Conservation (phyloP, 2,888 invertebrate species). For the Pseudococcus longispinus region DNA sequence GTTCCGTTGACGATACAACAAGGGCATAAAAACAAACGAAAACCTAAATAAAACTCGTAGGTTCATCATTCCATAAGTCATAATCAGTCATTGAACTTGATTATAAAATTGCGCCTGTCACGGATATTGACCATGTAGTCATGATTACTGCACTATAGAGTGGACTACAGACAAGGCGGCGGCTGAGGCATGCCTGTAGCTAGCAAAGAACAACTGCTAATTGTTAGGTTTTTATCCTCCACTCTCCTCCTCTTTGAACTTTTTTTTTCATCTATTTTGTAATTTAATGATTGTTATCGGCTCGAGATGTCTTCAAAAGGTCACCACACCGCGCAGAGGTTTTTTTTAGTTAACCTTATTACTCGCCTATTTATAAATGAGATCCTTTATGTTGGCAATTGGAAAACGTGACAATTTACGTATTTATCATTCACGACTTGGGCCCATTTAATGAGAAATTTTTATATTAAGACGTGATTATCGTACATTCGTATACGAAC, state of each 20-base stretch:
- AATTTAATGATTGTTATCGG: constrained; percentile 30
- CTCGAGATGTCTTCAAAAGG: constrained; percentile 23
- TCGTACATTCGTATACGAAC: background rate
- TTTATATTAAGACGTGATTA: constrained; percentile 5
- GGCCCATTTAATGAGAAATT: constrained; percentile 7
- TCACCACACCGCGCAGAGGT: background rate
- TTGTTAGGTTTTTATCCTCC: background rate
- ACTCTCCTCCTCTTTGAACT: background rate
- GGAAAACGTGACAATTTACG: constrained; percentile 26
- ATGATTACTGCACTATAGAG: background rate
- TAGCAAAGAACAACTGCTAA: background rate
- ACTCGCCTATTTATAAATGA: background rate
- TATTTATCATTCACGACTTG: background rate
- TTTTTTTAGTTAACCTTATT: constrained; percentile 3
- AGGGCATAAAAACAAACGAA: too few relatives aligned
- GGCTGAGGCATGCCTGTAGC: background rate
- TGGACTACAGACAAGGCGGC: background rate
- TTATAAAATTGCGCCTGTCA: constrained; percentile 32
- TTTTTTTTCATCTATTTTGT: background rate
- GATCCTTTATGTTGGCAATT: background rate
- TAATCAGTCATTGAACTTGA: constrained; percentile 43
- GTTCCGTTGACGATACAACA: background rate
- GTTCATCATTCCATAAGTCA: constrained; percentile 22
- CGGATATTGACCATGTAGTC: constrained; percentile 31
- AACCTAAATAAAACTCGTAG: background rate